phyloP scores from a whole-genome alignment of 2,797 vertebrate species.

The Jordanella pulchra region DNA sequence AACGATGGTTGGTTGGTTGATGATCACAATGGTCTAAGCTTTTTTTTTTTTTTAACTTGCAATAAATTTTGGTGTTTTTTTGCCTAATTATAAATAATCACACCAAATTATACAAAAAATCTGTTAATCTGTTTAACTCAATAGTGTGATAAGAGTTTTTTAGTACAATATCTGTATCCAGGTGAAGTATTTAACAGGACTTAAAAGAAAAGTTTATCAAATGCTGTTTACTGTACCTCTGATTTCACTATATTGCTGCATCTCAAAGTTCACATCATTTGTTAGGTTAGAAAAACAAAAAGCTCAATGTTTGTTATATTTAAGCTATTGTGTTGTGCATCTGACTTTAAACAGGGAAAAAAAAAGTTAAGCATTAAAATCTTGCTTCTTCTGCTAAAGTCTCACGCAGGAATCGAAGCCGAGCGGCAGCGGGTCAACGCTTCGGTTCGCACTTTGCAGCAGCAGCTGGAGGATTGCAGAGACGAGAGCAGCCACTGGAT shows the following conservation, averaged over 20 bases:
- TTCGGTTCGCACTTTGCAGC: slow-evolving; percentile 85
- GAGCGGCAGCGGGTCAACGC: slow-evolving; percentile 88
- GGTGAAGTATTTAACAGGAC: not conserved
- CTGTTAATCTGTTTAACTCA: not conserved
- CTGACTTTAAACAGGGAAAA: not conserved
- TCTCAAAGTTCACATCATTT: not conserved
- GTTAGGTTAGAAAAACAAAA: not conserved
- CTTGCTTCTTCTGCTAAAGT: slow-evolving; percentile 69
- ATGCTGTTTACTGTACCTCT: not conserved
- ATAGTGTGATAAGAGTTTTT: not conserved
- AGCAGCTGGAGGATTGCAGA: slow-evolving; percentile 88
- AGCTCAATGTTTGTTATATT: not conserved
- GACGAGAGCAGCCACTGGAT: slow-evolving; percentile 93
- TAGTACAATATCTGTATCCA: not conserved
- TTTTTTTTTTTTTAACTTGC: not conserved
- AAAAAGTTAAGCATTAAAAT: not conserved
- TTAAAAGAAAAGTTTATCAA: not conserved
- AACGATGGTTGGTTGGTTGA: too few relatives aligned
- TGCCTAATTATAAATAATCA: too few relatives aligned
- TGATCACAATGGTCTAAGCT: not conserved
- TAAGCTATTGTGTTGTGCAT: not conserved
- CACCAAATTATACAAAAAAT: too few relatives aligned
- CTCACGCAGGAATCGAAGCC: slow-evolving; percentile 86
- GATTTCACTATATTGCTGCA: not conserved
- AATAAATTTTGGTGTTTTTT: not conserved